These are phyloP conservation scores for Araneus ventricosus DNA, from an alignment of 1,140 invertebrate species.

Conservation along the genomic window DNA sequence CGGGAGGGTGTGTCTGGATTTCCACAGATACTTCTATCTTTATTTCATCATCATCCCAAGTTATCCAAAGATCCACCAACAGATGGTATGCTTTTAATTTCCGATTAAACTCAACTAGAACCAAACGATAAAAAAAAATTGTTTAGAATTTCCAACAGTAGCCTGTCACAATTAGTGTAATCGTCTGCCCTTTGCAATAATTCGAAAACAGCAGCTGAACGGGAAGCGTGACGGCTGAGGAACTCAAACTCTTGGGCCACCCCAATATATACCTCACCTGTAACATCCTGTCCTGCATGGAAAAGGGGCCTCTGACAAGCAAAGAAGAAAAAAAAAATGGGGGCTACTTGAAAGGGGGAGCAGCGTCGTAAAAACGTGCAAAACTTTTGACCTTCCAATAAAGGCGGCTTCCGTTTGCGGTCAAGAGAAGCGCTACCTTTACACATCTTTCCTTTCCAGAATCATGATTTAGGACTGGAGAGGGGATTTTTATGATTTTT, in stretches of 20 bases:
- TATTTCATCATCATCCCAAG: too few species aligned
- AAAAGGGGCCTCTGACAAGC: not conserved
- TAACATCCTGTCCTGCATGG: slow-evolving; percentile 15
- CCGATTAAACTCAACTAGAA: not conserved
- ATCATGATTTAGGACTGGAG: slow-evolving; percentile 8
- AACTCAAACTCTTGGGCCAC: not conserved
- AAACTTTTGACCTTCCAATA: slow-evolving; percentile 34
- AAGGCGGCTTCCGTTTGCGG: slow-evolving; percentile 56
- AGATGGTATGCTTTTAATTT: slow-evolving; percentile 16
- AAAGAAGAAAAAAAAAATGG: not conserved
- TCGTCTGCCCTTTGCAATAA: slow-evolving; percentile 27
- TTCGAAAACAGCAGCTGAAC: slow-evolving; percentile 20
- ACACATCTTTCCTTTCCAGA: not conserved
- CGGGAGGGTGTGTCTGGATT: too few species aligned
- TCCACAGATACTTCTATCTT: too few species aligned
- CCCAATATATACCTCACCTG: not conserved
- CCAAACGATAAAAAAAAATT: not conserved
- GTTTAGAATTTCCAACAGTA: not conserved
- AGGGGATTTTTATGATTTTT: slow-evolving; percentile 47
- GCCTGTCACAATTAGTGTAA: slow-evolving; percentile 18
- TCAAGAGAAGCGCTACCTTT: slow-evolving; percentile 18
- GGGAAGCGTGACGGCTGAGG: not conserved
- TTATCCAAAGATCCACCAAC: not conserved
- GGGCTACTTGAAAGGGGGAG: not conserved
- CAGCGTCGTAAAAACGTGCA: slow-evolving; percentile 35